Conservation (phyloP, 2,888 invertebrate genomes). For the Bembecia ichneumoniformis region DNA sequence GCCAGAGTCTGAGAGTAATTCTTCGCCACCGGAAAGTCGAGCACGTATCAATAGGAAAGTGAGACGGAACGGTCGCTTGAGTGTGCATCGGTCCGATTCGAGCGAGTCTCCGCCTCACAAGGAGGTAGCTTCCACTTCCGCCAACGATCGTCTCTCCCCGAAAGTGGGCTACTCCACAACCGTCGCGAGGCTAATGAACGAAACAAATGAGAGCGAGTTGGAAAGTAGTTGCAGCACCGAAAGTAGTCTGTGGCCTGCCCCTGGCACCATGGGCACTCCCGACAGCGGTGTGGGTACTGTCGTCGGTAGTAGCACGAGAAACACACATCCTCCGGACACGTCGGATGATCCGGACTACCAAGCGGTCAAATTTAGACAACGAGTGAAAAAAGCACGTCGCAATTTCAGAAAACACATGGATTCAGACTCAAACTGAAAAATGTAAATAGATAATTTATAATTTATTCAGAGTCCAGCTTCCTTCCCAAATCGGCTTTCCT, state of each 20-base stretch:
- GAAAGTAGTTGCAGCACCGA: slow-evolving; percentile 65
- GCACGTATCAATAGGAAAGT: slow-evolving; percentile 31
- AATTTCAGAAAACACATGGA: slow-evolving; percentile 77
- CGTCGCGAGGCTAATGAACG: slow-evolving; percentile 60
- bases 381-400: slow-evolving; percentile 74
- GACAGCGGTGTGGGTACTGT: slow-evolving; percentile 56
- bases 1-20: slow-evolving; percentile 29
- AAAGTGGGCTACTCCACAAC: slow-evolving; percentile 37
- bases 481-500: too few relatives aligned
- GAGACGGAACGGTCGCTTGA: slow-evolving; percentile 40
- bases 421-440: slow-evolving; percentile 74
- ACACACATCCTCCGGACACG: slow-evolving; percentile 32
- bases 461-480: neutral
- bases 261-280: slow-evolving; percentile 33
- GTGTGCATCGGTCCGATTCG: slow-evolving; percentile 39
- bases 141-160: slow-evolving; percentile 31
- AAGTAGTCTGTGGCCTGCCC: slow-evolving; percentile 38
- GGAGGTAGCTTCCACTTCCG: slow-evolving; percentile 23
- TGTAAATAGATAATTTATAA: slow-evolving; percentile 18
- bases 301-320: slow-evolving; percentile 43
- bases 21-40: slow-evolving; percentile 32
- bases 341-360: slow-evolving; percentile 65
- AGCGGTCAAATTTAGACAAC: slow-evolving; percentile 68
- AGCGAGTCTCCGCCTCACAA: slow-evolving; percentile 57
- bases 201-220: slow-evolving; percentile 64